Percentiles rank a stretch among this genome's conserved stretches.
These are phyloP conservation scores for Trissonchulus latispiculum DNA, from an alignment of 2,888 invertebrate genomes.

Conservation along the genomic window DNA sequence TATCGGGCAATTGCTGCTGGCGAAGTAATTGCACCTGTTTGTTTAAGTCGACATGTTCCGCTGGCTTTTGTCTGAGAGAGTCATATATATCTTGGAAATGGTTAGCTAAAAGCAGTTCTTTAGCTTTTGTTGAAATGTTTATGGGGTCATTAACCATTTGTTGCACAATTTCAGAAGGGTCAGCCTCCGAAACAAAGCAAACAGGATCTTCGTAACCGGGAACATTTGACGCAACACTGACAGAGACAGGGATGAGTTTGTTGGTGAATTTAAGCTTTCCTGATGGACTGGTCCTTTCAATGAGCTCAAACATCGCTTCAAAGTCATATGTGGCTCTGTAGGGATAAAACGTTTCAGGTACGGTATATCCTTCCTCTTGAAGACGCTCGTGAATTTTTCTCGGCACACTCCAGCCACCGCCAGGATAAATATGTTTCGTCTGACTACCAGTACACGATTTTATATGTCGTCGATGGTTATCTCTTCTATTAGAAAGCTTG, in stretches of 20 bases:
- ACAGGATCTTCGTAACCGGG: background rate
- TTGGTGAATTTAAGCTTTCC: background rate
- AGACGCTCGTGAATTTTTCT: background rate
- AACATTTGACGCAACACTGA: background rate
- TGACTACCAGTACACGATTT: background rate
- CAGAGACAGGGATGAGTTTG: background rate
- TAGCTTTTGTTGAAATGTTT: background rate
- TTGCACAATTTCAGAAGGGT: background rate
- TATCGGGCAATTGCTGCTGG: background rate
- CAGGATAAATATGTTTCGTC: background rate
- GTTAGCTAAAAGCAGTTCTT: too few relatives aligned
- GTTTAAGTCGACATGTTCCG: too few relatives aligned
- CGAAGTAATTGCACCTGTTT: background rate
- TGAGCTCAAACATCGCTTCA: background rate
- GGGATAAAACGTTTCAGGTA: background rate
- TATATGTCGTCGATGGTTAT: background rate
- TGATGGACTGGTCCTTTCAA: background rate
- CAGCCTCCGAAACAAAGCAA: background rate
- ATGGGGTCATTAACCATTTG: background rate
- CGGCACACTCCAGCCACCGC: background rate
- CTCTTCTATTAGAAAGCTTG: background rate
- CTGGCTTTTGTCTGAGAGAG: too few relatives aligned
- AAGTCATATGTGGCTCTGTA: slow-evolving; percentile 2
- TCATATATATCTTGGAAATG: background rate
- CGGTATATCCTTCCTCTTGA: background rate